Conservation (phyloP, 2,113 vertebrate genomes). For the Trichomycterus rosablanca region DNA sequence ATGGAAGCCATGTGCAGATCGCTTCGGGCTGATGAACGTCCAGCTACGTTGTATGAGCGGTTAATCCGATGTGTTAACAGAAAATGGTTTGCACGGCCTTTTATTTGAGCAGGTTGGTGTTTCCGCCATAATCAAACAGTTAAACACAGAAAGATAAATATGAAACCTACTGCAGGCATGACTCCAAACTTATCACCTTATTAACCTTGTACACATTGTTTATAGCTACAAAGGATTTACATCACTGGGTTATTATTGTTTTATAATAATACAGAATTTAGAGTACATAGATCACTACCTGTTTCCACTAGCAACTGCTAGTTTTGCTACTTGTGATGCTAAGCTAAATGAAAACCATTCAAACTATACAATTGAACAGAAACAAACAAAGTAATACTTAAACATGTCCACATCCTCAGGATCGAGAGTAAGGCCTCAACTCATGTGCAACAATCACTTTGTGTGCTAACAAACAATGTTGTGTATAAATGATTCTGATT, state of each 20-base stretch:
- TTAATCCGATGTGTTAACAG: conserved; percentile 7
- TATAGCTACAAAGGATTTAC: neutral
- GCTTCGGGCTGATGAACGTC: neutral
- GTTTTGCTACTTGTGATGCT: conserved; percentile 41
- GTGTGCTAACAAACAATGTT: neutral
- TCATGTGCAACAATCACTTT: conserved; percentile 1
- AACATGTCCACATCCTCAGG: conserved; percentile 16
- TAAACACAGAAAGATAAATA: conserved; percentile 2
- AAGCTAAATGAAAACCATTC: conserved; percentile 9
- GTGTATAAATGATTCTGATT: too few relatives aligned
- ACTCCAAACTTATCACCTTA: too few relatives aligned
- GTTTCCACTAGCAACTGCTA: conserved; percentile 10
- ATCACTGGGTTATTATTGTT: too few relatives aligned
- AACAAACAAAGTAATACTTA: conserved; percentile 14
- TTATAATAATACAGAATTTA: too few relatives aligned
- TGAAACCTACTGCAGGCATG: conserved; percentile 8
- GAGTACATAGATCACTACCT: too few relatives aligned
- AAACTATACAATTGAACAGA: conserved; percentile 23
- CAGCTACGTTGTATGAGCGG: too few relatives aligned
- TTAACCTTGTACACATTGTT: too few relatives aligned
- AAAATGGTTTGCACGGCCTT: neutral
- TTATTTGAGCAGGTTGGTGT: neutral
- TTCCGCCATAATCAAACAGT: too few relatives aligned
- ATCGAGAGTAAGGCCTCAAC: conserved; percentile 28
- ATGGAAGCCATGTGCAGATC: conserved; percentile 11